phyloP scores from a whole-genome alignment of 2,888 invertebrate species.

The Neuroscelio doddi region DNA sequence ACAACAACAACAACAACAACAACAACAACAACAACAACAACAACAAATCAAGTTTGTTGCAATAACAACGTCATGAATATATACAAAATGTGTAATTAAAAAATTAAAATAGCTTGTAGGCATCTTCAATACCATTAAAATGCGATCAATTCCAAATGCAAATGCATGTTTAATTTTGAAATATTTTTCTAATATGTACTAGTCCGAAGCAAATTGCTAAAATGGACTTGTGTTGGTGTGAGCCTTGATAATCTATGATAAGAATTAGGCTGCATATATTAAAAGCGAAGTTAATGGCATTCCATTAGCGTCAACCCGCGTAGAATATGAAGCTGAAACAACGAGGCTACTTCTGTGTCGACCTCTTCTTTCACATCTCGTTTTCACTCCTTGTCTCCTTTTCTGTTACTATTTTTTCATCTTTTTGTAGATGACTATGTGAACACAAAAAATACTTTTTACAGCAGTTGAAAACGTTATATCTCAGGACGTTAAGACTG shows the following conservation, averaged over 20 bases:
- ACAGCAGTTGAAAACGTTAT: constrained; percentile 1
- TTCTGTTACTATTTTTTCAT: constrained; percentile 10
- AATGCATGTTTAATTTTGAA: too few relatives aligned
- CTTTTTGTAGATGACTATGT: constrained; percentile 7
- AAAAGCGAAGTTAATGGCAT: constrained; percentile 53
- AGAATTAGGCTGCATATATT: constrained; percentile 47
- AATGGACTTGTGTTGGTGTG: constrained; percentile 13
- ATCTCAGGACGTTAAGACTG: not conserved
- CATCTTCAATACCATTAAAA: not conserved
- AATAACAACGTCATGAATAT: too few relatives aligned
- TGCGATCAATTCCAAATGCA: not conserved
- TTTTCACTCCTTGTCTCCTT: constrained; percentile 32
- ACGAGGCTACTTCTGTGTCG: constrained; percentile 39
- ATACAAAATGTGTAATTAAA: too few relatives aligned
- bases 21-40: too few relatives aligned
- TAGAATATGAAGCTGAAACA: constrained; percentile 54
- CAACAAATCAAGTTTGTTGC: too few relatives aligned
- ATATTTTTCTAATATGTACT: too few relatives aligned
- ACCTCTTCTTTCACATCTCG: constrained; percentile 27
- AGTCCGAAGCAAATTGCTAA: constrained; percentile 10
- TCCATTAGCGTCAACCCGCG: constrained; percentile 54
- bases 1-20: too few relatives aligned
- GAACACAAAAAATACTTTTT: constrained; percentile 1
- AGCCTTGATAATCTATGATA: constrained; percentile 9
- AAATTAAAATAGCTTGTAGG: not conserved